These are phyloP conservation scores for Columba livia DNA, from an alignment of 2,113 vertebrate species.

Conservation along the genomic window DNA sequence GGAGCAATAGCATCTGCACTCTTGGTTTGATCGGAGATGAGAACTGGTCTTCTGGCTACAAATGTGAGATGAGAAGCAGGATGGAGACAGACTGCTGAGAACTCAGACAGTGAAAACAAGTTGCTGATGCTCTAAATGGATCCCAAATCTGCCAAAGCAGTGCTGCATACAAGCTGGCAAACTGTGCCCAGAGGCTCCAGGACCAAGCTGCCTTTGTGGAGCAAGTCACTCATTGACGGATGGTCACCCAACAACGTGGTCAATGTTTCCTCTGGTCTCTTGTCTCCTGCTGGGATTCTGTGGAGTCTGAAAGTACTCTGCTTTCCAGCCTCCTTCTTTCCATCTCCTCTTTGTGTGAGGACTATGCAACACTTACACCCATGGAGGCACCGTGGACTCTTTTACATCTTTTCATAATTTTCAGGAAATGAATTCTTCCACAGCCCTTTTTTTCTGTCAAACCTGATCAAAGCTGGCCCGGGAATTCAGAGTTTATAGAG, in stretches of 20 bases:
- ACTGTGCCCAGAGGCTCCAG: neutral
- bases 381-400: neutral
- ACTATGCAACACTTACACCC: neutral
- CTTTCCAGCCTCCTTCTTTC: neutral
- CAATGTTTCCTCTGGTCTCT: neutral
- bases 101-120: neutral
- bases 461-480: neutral
- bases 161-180: neutral
- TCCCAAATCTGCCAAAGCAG: neutral
- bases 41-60: neutral
- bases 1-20: conserved; percentile 11
- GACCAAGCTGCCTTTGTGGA: neutral
- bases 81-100: conserved; percentile 13
- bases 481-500: neutral
- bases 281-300: neutral
- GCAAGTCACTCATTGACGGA: neutral
- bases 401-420: neutral
- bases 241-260: accelerated
- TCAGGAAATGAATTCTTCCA: neutral
- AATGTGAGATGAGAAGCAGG: neutral
- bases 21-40: neutral
- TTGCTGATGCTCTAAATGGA: conserved; percentile 8
- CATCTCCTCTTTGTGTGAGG: neutral
- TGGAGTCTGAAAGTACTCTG: neutral
- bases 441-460: neutral